Evolutionary conservation across 1,140 invertebrate species (phyloP), one percentile per base, ranked within the genome.

Genomic region (Maniola jurtina): DNA sequence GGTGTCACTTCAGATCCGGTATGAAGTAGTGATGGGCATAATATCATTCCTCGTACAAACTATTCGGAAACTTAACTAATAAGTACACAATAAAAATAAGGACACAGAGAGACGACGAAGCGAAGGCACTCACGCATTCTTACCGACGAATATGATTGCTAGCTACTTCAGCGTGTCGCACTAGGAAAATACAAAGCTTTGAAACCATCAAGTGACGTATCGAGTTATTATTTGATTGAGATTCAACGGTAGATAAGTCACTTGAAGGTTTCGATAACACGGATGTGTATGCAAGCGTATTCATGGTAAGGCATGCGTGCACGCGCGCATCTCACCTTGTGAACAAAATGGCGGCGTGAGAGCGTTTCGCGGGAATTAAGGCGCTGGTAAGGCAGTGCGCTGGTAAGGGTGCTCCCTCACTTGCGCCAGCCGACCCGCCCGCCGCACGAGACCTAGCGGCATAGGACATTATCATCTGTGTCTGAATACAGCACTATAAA

Each of bases 351-450:
- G 88, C 85, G 88, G 83, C 83, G 83, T 83, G 84, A 83, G 84
- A 86, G 81, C 82, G 75, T 75, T 75, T 82, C 77, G 83, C 85
- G 81, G 79, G 83, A 81, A 76, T 70, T 90, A 90, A 75, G 87
- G 87, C 81, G 87, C 87, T 75, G 87, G 89, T 81, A 89, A 84
- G 78, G 86, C 96, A 87, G 96, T 95, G 93, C 96, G 96, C 94
- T 97, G 96, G 94, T 97, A 97, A 92, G 96, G 96, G 94, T 97
- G 96, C 92, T 97, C 96, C 93, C 95, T 93, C 91, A 96, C 94
- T 92, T 95, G 95, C 93, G 94, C 94, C 92, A 96, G 95, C 88
- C 95, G 94, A 91, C 94, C 95, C 93, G 95, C 95, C 92, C 94
- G 94, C 91, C 93, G 92, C 90, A 93, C 91, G 87, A 93, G 91